These are phyloP conservation scores for Eonycteris spelaea DNA, from an alignment of 2,113 vertebrate species.

Conservation along the genomic window DNA sequence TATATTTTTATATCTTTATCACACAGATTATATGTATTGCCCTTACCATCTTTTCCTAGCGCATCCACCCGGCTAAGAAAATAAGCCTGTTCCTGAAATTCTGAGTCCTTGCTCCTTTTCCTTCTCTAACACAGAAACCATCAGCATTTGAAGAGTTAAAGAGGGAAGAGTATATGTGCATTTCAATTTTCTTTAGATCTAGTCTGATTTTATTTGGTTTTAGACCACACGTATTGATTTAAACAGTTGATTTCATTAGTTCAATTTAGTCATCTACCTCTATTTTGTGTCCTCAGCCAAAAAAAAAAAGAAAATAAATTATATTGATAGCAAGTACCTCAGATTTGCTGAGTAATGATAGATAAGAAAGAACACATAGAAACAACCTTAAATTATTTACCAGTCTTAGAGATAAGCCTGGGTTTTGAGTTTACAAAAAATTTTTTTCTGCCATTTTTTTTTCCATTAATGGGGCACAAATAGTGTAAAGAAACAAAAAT, in stretches of 20 bases:
- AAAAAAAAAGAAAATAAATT: background rate
- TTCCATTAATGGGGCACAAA: background rate
- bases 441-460: slow-evolving; percentile 32
- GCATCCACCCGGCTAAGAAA: background rate
- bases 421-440: slow-evolving; percentile 16
- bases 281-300: background rate
- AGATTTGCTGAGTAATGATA: background rate
- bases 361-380: background rate
- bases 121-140: background rate
- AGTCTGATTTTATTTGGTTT: slow-evolving; percentile 31
- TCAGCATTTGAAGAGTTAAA: background rate
- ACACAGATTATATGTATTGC: background rate
- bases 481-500: background rate
- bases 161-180: background rate
- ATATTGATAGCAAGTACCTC: background rate
- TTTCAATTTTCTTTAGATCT: slow-evolving; percentile 25
- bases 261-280: background rate
- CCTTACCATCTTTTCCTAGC: background rate
- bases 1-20: background rate
- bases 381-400: background rate
- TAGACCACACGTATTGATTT: background rate
- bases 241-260: background rate
- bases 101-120: background rate
- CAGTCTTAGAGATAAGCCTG: background rate
- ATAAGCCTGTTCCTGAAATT: background rate